phyloP scores from a whole-genome alignment of 1,140 invertebrate species.

The Diachasmimorpha longicaudata region DNA sequence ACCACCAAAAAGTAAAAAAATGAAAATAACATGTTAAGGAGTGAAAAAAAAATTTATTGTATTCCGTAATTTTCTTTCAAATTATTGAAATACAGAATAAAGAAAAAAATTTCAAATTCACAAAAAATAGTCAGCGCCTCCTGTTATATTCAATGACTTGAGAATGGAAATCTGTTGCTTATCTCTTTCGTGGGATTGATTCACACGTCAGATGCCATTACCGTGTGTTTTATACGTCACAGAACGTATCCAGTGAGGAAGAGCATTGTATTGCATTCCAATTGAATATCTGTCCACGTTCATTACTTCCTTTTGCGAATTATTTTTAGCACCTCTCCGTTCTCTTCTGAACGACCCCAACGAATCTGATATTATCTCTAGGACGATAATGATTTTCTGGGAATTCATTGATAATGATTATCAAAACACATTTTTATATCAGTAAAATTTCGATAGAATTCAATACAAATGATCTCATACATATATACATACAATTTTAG shows the following conservation, averaged over 20 bases:
- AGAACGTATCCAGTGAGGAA: neutral
- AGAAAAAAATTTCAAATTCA: no score
- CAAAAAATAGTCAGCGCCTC: no score
- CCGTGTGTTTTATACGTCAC: neutral
- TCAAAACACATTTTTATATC: neutral
- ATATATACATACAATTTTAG: constrained; percentile 13
- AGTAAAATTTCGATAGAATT: neutral
- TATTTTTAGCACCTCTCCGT: constrained; percentile 12
- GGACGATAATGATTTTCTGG: neutral
- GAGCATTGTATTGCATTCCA: constrained; percentile 7
- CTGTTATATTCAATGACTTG: neutral
- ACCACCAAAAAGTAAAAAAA: no score
- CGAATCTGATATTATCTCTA: no score
- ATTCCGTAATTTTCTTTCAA: no score
- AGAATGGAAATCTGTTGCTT: neutral
- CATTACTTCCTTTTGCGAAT: neutral
- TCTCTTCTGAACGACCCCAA: neutral
- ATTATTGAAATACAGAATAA: no score
- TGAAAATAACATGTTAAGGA: no score
- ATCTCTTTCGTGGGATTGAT: neutral
- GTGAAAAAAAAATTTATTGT: no score
- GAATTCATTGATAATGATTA: neutral
- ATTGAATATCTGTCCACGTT: neutral
- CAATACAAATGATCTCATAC: neutral
- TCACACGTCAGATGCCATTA: neutral